These are phyloP conservation scores for Bettongia penicillata DNA, from an alignment of 2,113 vertebrate genomes.

Conservation along the genomic window DNA sequence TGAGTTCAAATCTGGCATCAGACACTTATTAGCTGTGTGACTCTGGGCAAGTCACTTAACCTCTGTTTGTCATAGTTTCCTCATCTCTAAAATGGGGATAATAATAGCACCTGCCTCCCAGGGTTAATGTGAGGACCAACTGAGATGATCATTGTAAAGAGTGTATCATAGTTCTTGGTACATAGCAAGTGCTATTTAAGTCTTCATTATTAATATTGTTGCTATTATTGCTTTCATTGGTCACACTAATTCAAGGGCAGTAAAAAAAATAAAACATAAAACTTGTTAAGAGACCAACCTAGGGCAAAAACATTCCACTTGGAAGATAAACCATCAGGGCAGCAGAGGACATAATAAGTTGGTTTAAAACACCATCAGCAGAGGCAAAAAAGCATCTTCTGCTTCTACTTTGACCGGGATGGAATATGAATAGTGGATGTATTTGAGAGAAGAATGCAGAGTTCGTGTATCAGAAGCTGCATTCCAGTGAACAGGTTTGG, in stretches of 20 bases:
- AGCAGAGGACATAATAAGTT: not conserved
- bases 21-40: not conserved
- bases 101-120: not conserved
- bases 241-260: not conserved
- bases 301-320: not conserved
- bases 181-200: not conserved
- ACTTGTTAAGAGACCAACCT: not conserved
- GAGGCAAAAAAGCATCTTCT: not conserved
- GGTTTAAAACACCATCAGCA: not conserved
- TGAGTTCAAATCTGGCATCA: not conserved
- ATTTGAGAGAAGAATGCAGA: not conserved
- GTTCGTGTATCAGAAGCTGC: not conserved
- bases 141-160: no score
- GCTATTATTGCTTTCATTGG: not conserved
- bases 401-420: not conserved
- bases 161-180: not conserved
- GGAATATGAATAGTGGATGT: not conserved
- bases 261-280: not conserved
- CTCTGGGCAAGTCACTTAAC: not conserved
- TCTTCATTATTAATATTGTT: not conserved
- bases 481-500: not conserved
- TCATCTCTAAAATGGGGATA: not conserved
- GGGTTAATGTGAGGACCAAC: no score
- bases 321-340: not conserved
- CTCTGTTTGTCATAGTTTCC: not conserved